Conservation (phyloP, 2,113 vertebrate genomes). For the Phocoena phocoena region DNA sequence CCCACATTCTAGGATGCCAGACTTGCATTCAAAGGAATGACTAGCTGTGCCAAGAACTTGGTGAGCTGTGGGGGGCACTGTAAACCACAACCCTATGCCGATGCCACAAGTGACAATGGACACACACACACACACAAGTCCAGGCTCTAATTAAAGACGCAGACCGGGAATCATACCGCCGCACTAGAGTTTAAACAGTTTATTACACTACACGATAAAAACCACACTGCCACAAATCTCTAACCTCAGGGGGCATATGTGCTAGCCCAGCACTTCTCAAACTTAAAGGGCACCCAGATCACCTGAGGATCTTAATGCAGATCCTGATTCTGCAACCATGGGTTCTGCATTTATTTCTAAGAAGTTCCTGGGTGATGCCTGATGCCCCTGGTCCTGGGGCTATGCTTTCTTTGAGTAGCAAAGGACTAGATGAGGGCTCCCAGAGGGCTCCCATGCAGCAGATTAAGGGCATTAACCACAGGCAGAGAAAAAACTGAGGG, state of each 20-base stretch:
- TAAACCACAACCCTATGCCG: conserved; percentile 65
- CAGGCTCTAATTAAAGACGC: conserved; percentile 31
- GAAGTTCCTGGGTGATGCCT: neutral
- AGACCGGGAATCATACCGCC: neutral
- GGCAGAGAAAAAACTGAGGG: neutral
- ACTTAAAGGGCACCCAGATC: neutral
- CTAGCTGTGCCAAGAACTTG: conserved; percentile 67
- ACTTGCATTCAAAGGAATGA: conserved; percentile 74
- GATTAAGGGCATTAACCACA: neutral
- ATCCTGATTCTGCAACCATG: neutral
- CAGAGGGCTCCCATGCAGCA: neutral
- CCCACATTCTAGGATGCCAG: conserved; percentile 56
- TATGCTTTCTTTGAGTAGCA: neutral
- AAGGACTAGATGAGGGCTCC: neutral
- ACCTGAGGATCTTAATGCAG: neutral
- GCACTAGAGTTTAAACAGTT: neutral
- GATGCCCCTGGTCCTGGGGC: neutral
- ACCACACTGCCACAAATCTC: conserved; percentile 13
- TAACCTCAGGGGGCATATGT: neutral
- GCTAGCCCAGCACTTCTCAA: neutral
- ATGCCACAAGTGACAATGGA: conserved; percentile 61
- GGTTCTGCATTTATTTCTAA: neutral
- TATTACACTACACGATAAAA: conserved; percentile 32
- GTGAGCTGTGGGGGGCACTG: neutral
- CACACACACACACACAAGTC: neutral